A percentile compares a stretch with the other conserved stretches of the same genome.
These are phyloP conservation scores for Adelosebastes latens DNA, from an alignment of 2,797 vertebrate species.

Conservation along the genomic window DNA sequence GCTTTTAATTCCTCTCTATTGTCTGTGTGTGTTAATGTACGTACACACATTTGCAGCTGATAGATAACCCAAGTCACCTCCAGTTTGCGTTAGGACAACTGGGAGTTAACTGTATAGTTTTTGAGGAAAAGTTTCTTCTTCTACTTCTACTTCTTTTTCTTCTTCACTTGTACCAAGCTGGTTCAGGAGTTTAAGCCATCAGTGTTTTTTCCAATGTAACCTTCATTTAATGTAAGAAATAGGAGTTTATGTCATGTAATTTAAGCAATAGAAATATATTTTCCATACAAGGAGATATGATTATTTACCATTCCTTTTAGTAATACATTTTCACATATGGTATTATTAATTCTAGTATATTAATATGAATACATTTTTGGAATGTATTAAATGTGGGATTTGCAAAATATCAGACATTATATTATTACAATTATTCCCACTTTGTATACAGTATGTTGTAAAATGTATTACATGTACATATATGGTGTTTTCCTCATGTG, in stretches of 20 bases:
- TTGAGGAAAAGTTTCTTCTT: background rate
- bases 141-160: background rate
- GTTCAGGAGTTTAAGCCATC: background rate
- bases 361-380: no score
- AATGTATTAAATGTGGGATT: background rate
- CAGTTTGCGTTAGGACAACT: background rate
- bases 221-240: background rate
- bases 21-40: background rate
- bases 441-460: background rate
- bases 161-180: background rate
- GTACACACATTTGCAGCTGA: background rate
- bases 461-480: background rate
- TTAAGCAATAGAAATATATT: background rate
- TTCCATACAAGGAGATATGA: background rate
- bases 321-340: background rate
- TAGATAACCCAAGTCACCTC: background rate
- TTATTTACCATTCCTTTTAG: background rate
- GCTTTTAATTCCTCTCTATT: background rate
- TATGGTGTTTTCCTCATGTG: background rate
- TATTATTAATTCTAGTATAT: no score
- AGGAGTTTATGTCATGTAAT: background rate
- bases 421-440: background rate
- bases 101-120: background rate
- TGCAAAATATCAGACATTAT: background rate
- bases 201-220: background rate